phyloP scores from a whole-genome alignment of 1,140 invertebrate genomes.

The Aphis gossypii region DNA sequence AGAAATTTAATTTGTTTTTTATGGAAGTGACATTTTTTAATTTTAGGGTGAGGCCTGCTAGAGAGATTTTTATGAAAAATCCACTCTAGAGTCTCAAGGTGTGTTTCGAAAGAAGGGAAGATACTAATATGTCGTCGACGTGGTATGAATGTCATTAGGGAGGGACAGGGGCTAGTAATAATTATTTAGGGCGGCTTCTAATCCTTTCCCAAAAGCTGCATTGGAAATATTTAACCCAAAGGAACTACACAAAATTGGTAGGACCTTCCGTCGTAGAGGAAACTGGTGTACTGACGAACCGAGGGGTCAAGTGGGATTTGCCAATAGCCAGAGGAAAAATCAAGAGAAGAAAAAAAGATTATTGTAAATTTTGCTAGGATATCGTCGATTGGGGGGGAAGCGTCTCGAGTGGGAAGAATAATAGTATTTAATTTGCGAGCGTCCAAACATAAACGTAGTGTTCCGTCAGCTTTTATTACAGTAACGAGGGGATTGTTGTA shows the following conservation, averaged over 20 bases:
- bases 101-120: too few species aligned
- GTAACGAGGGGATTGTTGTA: too few species aligned
- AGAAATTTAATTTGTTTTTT: background rate
- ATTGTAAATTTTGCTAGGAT: slow-evolving; percentile 20
- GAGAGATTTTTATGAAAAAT: background rate
- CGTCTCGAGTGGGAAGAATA: background rate
- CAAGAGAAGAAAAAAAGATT: background rate
- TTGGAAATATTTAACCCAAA: too few species aligned
- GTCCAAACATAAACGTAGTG: slow-evolving; percentile 35
- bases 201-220: too few species aligned
- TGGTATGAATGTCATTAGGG: too few species aligned
- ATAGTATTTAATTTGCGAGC: background rate
- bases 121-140: too few species aligned
- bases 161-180: too few species aligned
- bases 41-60: background rate
- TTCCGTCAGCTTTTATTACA: too few species aligned
- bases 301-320: slow-evolving; percentile 9
- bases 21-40: background rate
- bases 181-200: too few species aligned
- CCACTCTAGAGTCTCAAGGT: too few species aligned
- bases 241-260: too few species aligned
- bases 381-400: background rate
- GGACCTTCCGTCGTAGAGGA: too few species aligned
- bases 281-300: background rate
- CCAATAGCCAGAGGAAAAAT: slow-evolving; percentile 20